A percentile compares a stretch with the other conserved stretches of the same genome.
These are phyloP conservation scores for Drosophila ercepeae DNA, from an alignment of 1,140 invertebrate species.

Conservation along the genomic window DNA sequence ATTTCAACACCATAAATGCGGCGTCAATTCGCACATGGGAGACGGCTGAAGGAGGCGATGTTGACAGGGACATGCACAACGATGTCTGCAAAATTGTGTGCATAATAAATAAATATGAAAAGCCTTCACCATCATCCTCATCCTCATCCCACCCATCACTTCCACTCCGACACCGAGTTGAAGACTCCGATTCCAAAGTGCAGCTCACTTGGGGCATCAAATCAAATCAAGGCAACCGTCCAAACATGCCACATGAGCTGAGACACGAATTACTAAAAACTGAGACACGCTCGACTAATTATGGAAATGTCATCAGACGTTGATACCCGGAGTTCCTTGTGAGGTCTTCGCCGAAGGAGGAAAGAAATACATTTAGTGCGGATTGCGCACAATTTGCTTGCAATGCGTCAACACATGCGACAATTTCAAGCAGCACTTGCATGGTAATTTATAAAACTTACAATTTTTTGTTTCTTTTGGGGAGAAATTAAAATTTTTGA, in stretches of 20 bases:
- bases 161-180: not conserved
- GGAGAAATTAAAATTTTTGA: conserved; percentile 67
- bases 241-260: conserved; percentile 56
- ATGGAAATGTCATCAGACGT: conserved; percentile 78
- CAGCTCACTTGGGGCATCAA: conserved; percentile 63
- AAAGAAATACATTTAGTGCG: conserved; percentile 43
- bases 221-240: conserved; percentile 75
- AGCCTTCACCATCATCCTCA: conserved; percentile 26
- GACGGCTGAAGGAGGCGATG: conserved; percentile 44
- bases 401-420: conserved; percentile 73
- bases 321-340: conserved; percentile 42
- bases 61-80: conserved; percentile 69
- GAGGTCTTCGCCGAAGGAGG: conserved; percentile 45
- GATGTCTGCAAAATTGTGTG: conserved; percentile 72
- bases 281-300: conserved; percentile 75
- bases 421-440: conserved; percentile 67
- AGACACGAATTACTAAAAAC: conserved; percentile 25
- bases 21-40: conserved; percentile 74
- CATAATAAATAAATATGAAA: conserved; percentile 78
- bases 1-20: conserved; percentile 81
- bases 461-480: conserved; percentile 9
- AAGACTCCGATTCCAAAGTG: conserved; percentile 29
- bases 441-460: conserved; percentile 66
- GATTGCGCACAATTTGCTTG: conserved; percentile 74
- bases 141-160: conserved; percentile 14